These are phyloP conservation scores for Thereva unica DNA, from an alignment of 2,888 invertebrate genomes.

Conservation along the genomic window DNA sequence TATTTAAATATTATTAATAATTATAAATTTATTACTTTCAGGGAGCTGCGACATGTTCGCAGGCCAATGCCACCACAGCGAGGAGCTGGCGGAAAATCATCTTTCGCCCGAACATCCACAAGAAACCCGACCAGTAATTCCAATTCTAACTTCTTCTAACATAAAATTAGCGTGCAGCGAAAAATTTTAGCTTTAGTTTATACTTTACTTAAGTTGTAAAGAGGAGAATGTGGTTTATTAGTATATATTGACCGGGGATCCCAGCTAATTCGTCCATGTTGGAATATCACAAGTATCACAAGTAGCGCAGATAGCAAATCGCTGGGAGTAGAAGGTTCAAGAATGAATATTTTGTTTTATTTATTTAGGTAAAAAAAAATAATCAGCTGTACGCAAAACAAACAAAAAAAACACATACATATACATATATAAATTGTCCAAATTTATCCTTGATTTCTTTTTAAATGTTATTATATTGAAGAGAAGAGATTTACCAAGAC, in stretches of 20 bases:
- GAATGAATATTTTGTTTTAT: neutral
- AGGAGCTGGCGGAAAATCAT: slow-evolving; percentile 61
- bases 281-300: slow-evolving; percentile 14
- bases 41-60: slow-evolving; percentile 69
- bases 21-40: slow-evolving; percentile 42
- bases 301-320: slow-evolving; percentile 3
- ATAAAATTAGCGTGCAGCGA: slow-evolving; percentile 60
- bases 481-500: slow-evolving; percentile 1
- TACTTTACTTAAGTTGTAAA: slow-evolving; percentile 63
- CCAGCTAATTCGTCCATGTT: slow-evolving; percentile 30
- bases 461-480: slow-evolving; percentile 5
- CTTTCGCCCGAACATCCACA: slow-evolving; percentile 64
- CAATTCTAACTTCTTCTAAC: slow-evolving; percentile 66
- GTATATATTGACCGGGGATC: neutral
- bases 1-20: no score
- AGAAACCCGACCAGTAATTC: slow-evolving; percentile 60
- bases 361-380: no score
- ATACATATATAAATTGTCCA: no score
- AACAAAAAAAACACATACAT: no score
- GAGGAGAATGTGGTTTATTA: slow-evolving; percentile 25
- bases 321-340: slow-evolving; percentile 7
- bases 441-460: neutral
- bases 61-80: slow-evolving; percentile 63
- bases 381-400: no score
- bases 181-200: slow-evolving; percentile 65